Evolutionary conservation across 2,888 invertebrate species (phyloP).

Genomic region (Ptilodon capucinus): DNA sequence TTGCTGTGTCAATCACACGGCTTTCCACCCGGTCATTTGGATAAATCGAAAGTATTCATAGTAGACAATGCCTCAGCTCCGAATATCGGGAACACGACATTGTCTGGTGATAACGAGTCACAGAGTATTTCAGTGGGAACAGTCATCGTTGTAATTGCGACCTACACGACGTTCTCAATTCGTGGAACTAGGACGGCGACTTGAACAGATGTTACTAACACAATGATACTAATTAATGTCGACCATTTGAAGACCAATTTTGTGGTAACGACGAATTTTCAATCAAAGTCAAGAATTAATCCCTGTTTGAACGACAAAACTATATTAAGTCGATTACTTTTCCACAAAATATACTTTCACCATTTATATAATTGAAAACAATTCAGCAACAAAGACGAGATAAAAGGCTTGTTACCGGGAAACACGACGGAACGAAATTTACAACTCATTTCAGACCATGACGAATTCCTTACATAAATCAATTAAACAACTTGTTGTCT

Average conservation of each 20-base stretch:
- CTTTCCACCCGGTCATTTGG: slow-evolving; percentile 25
- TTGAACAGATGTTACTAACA: slow-evolving; percentile 14
- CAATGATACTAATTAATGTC: background rate
- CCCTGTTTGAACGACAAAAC: background rate
- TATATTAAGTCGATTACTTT: no score
- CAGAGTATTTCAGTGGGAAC: slow-evolving; percentile 16
- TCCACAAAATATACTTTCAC: no score
- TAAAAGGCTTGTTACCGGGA: background rate
- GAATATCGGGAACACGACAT: background rate
- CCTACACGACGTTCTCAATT: slow-evolving; percentile 24
- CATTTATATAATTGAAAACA: no score
- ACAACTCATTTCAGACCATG: background rate
- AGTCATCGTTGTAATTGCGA: slow-evolving; percentile 21
- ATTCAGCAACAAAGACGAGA: background rate
- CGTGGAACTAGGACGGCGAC: slow-evolving; percentile 16
- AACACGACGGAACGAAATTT: background rate
- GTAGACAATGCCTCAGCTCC: background rate
- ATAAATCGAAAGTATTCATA: slow-evolving; percentile 15
- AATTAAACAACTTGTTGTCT: background rate
- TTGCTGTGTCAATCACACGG: slow-evolving; percentile 28
- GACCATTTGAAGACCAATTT: background rate
- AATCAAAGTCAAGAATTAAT: background rate
- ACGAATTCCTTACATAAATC: background rate
- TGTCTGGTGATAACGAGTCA: slow-evolving; percentile 9
- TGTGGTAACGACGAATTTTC: background rate